Conservation (phyloP, 2,113 vertebrate genomes). For the Clarias gariepinus region DNA sequence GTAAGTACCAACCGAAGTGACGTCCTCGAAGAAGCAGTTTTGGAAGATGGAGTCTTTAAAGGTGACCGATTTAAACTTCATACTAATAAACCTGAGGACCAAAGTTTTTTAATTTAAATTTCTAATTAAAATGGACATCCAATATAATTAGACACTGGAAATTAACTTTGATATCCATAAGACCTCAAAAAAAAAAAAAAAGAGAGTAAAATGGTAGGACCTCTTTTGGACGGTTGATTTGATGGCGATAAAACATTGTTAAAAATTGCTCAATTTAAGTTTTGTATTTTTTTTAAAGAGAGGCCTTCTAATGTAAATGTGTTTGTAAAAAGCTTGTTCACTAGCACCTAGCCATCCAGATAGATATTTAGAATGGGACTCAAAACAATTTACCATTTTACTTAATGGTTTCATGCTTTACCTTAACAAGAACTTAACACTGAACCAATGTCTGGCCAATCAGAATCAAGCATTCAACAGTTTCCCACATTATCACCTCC, state of each 20-base stretch:
- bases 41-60: constrained; percentile 92
- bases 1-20: constrained; percentile 88
- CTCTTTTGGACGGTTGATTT: background rate
- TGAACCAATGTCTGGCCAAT: background rate
- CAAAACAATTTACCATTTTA: background rate
- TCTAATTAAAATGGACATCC: background rate
- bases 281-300: too few species aligned
- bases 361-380: background rate
- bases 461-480: background rate
- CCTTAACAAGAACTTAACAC: background rate
- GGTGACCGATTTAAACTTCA: constrained; percentile 93
- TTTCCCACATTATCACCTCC: background rate
- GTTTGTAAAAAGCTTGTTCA: too few species aligned
- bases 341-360: background rate
- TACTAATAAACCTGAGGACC: constrained; percentile 81
- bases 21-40: constrained; percentile 89
- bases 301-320: background rate
- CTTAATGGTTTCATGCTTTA: background rate
- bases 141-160: background rate
- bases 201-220: background rate
- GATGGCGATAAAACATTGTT: background rate
- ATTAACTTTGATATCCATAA: background rate
- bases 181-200: background rate
- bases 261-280: background rate
- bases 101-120: background rate